Evolutionary conservation across 2,797 vertebrate genomes (phyloP), one percentile per base, ranked within the genome.

Genomic region (Bryconaethiops microstoma): DNA sequence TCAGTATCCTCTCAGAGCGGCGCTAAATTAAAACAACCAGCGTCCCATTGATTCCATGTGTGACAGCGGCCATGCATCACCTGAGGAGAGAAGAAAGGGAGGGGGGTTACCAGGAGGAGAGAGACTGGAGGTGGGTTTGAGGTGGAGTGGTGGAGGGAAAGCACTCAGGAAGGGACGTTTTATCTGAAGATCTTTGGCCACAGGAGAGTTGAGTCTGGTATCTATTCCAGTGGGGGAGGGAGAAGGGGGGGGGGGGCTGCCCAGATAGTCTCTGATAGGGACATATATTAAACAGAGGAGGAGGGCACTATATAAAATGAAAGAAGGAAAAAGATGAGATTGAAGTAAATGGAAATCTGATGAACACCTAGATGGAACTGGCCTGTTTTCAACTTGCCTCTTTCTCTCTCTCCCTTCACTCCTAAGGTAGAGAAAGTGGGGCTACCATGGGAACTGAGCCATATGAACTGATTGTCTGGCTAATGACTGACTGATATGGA

Each of bases 1-100:
- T 93, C 91, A 90, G 89, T 92, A 92, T 94, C 92, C 88, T 87
- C 90, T 90, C 92, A 90, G 92, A 91, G 93, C 91, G 90, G 86
- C 64, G 91, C 93, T 94, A 94, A 95, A 95, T 95, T 95, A 95
- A 94, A 94, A 94, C 93, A 94, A 94, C 92, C 88, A 89, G 90
- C 91, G 57, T 94, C 92, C 91, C 92, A 94, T 95, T 94, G 93
- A 95, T 95, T 93, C 92, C 87, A 87, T 82, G 21, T 7, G 81
- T 94, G 93, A 94, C 94, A 93, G 90, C 85, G 84, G 89, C 90
- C 87, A 93, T 95, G 93, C 90, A 94, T 95, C 93, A 94, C 87
- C 86, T 85, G 86, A 77, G 83, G 87, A 87, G 81, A 83, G 85
- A 82, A 84, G 84, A 86, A 84, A 60, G 29, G 76, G 82, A n/a